Conservation (phyloP, 1,140 invertebrate genomes). For the Aporrectodea caliginosa region DNA sequence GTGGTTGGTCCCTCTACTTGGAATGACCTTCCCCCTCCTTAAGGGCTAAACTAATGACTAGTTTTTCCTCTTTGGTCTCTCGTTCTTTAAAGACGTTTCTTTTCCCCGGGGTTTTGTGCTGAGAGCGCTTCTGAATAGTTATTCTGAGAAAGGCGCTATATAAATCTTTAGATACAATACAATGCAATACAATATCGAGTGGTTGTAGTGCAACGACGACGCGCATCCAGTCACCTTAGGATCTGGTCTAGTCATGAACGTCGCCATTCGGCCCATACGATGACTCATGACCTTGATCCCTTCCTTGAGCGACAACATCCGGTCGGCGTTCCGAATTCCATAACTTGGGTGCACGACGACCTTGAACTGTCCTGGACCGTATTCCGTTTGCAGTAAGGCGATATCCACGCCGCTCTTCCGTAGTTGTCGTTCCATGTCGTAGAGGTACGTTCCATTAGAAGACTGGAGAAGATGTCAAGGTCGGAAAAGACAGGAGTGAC, state of each 20-base stretch:
- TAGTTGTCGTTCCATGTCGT: slow-evolving; percentile 12
- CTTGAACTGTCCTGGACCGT: slow-evolving; percentile 30
- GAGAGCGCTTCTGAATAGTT: too few species aligned
- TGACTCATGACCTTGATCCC: slow-evolving; percentile 26
- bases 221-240: slow-evolving; percentile 25
- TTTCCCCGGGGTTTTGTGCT: too few species aligned
- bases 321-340: slow-evolving; percentile 27
- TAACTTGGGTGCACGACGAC: not conserved
- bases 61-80: too few species aligned
- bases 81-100: too few species aligned
- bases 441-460: slow-evolving; percentile 20
- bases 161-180: too few species aligned
- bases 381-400: slow-evolving; percentile 14
- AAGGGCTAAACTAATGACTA: too few species aligned
- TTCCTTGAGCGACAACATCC: slow-evolving; percentile 16
- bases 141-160: too few species aligned
- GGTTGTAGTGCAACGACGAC: slow-evolving; percentile 35
- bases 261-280: slow-evolving; percentile 20
- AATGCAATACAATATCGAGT: slow-evolving; percentile 25
- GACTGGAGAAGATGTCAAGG: not conserved
- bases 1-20: too few species aligned
- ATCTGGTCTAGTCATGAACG: slow-evolving; percentile 36
- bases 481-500: slow-evolving; percentile 18
- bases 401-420: slow-evolving; percentile 21
- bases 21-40: too few species aligned